These are phyloP conservation scores for Mugil cephalus DNA, from an alignment of 2,113 vertebrate genomes.

Conservation along the genomic window DNA sequence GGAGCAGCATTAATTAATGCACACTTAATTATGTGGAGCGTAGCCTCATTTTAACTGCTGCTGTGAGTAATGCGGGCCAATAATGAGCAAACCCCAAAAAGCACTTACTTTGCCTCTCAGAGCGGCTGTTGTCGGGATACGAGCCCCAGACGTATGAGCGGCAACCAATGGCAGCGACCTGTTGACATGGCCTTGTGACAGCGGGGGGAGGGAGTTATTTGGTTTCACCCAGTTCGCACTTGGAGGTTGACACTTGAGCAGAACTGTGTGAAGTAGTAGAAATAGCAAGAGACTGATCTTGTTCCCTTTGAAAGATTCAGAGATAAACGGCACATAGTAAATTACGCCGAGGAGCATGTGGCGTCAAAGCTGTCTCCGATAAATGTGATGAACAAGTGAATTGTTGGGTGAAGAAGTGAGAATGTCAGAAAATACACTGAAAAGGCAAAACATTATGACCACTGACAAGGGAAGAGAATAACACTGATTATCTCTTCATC, in stretches of 20 bases:
- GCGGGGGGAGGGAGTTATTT: slow-evolving; percentile 18
- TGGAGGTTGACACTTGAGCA: slow-evolving; percentile 19
- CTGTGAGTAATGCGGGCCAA: slow-evolving; percentile 45
- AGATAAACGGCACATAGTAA: slow-evolving; percentile 10
- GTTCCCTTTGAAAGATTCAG: neutral
- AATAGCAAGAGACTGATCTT: slow-evolving; percentile 7
- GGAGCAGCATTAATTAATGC: slow-evolving; percentile 57
- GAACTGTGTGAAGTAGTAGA: slow-evolving; percentile 23
- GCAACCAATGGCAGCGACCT: slow-evolving; percentile 37
- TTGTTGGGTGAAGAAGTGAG: neutral
- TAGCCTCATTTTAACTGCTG: slow-evolving; percentile 58
- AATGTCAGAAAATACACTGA: neutral
- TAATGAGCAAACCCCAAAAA: slow-evolving; percentile 52
- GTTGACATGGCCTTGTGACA: slow-evolving; percentile 36
- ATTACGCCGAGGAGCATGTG: neutral
- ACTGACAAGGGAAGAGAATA: too few relatives aligned
- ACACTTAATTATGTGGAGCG: slow-evolving; percentile 55
- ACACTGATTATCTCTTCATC: too few relatives aligned
- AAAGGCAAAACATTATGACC: neutral
- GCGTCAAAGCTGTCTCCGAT: neutral
- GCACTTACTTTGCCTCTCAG: slow-evolving; percentile 41
- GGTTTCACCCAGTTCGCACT: slow-evolving; percentile 2
- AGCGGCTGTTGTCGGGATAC: slow-evolving; percentile 33
- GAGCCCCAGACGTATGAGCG: slow-evolving; percentile 27
- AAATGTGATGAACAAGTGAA: neutral